These are phyloP conservation scores for Ichneumoninae sp. DNA, from an alignment of 2,888 invertebrate genomes.

Conservation along the genomic window DNA sequence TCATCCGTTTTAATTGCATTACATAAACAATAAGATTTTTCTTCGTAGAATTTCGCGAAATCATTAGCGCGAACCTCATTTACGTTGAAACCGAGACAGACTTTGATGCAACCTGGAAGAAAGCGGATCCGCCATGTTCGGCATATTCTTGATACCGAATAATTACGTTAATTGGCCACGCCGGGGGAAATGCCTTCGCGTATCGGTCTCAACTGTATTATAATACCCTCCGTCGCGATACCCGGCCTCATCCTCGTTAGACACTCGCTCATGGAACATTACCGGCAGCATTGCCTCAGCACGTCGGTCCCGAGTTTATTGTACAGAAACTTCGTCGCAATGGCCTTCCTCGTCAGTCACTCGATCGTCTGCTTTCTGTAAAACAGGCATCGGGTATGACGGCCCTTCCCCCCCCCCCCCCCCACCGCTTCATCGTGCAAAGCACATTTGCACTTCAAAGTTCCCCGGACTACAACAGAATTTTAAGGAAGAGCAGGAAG, in stretches of 20 bases:
- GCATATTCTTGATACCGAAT: conserved; percentile 42
- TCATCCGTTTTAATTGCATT: background rate
- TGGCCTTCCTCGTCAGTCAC: conserved; percentile 11
- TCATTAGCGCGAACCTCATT: conserved; percentile 12
- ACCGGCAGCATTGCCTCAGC: background rate
- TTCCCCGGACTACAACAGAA: conserved; percentile 38
- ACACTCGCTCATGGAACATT: conserved; percentile 15
- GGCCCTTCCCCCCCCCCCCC: conserved; percentile 24
- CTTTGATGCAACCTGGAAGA: conserved; percentile 6
- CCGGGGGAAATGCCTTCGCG: conserved; percentile 8
- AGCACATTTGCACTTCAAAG: conserved; percentile 67
- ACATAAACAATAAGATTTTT: background rate
- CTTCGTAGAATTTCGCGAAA: background rate
- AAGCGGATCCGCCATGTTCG: conserved; percentile 10
- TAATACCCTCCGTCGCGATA: background rate
- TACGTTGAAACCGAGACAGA: conserved; percentile 3
- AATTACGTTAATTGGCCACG: conserved; percentile 52
- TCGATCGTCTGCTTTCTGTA: conserved; percentile 39
- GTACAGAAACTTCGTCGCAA: background rate
- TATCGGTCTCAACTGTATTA: conserved; percentile 30
- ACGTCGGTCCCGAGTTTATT: conserved; percentile 26
- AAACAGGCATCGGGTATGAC: conserved; percentile 28
- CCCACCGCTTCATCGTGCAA: conserved; percentile 27
- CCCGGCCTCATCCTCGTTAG: conserved; percentile 19
- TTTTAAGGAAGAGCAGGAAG: conserved; percentile 38